Percentiles rank a stretch among this genome's conserved stretches.
These are phyloP conservation scores for Diglossa cyanea DNA, from an alignment of 2,797 vertebrate genomes.

Conservation along the genomic window DNA sequence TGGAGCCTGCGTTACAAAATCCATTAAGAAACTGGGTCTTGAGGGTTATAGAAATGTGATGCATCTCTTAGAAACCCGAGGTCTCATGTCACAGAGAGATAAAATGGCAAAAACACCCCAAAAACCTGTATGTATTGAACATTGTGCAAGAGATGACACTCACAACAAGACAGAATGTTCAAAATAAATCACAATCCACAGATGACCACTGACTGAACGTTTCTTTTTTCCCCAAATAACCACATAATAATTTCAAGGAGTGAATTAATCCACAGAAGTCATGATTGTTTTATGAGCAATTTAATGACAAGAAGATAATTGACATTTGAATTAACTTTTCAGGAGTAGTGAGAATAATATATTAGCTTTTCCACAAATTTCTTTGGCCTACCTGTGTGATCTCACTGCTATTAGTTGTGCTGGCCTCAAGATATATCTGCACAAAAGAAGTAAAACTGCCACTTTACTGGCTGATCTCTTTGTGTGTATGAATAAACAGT, in stretches of 20 bases:
- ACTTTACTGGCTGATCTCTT: background rate
- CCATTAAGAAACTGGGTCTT: background rate
- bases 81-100: background rate
- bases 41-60: background rate
- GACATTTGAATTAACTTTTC: conserved; percentile 1
- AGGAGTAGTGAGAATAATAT: background rate
- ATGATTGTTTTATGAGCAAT: background rate
- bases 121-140: rapidly evolving
- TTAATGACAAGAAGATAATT: conserved; percentile 12
- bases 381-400: background rate
- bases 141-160: background rate
- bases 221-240: background rate
- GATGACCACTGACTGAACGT: background rate
- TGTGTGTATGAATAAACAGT: background rate
- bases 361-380: background rate
- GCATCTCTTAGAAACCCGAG: background rate
- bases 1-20: background rate
- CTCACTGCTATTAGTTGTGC: background rate
- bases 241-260: background rate
- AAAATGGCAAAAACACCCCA: background rate
- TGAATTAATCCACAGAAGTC: background rate
- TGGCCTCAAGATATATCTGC: background rate
- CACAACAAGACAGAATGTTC: background rate
- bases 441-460: background rate
- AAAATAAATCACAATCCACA: background rate